Conservation (phyloP, 23 tunicate genomes). For the Phallusia fumigata region DNA sequence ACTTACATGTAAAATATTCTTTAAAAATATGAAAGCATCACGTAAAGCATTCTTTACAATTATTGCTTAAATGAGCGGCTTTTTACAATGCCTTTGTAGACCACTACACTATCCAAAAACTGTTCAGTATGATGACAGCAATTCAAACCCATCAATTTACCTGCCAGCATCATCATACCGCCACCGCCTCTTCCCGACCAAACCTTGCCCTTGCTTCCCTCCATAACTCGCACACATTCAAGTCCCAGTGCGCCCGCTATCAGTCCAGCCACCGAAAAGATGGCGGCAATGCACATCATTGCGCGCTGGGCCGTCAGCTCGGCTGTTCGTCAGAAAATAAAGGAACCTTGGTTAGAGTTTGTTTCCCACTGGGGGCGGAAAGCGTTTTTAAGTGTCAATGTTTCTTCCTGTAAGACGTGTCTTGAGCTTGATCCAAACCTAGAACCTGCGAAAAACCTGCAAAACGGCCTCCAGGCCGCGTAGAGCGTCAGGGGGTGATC, state of each 20-base stretch:
- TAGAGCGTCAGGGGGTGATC: no score
- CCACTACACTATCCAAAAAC: no score
- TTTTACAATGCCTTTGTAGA: no score
- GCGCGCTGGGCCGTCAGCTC: constrained; percentile 71
- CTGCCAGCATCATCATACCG: constrained; percentile 57
- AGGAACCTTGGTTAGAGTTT: not conserved
- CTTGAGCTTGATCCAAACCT: constrained; percentile 20
- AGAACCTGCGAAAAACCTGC: constrained; percentile 17
- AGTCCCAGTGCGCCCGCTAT: constrained; percentile 65
- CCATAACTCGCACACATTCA: constrained; percentile 67
- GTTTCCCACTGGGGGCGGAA: not conserved
- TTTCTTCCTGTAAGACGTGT: not conserved
- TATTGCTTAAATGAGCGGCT: no score
- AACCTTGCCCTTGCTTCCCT: constrained; percentile 46
- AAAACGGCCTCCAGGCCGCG: not conserved
- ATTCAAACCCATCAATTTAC: constrained; percentile 23
- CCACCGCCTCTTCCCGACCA: constrained; percentile 80
- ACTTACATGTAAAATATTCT: no score
- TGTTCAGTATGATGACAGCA: no score
- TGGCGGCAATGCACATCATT: constrained; percentile 83
- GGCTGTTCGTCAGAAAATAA: constrained; percentile 40
- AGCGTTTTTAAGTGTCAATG: not conserved
- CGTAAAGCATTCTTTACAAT: no score
- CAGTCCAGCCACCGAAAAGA: constrained; percentile 49
- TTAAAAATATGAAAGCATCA: no score